phyloP scores from a whole-genome alignment of 2,797 vertebrate species.

The Sciaenops ocellatus region DNA sequence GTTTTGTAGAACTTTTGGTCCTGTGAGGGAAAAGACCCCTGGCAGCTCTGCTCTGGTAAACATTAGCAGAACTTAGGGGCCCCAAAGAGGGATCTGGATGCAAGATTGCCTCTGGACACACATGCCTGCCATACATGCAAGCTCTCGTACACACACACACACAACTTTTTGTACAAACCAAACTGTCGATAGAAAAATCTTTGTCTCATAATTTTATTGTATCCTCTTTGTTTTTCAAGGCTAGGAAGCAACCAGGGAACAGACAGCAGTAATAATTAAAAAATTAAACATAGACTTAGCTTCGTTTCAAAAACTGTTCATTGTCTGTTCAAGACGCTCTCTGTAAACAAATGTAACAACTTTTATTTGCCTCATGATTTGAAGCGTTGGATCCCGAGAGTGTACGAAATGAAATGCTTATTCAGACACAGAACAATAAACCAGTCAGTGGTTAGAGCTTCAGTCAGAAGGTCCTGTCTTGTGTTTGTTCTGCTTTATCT shows the following conservation, averaged over 20 bases:
- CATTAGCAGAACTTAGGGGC: slow-evolving; percentile 79
- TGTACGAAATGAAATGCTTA: slow-evolving; percentile 55
- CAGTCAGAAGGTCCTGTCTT: slow-evolving; percentile 40
- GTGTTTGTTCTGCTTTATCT: slow-evolving; percentile 68
- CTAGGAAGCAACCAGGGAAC: slow-evolving; percentile 62
- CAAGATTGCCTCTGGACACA: slow-evolving; percentile 49
- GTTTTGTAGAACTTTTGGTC: slow-evolving; percentile 54
- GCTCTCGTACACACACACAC: slow-evolving; percentile 11
- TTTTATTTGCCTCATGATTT: slow-evolving; percentile 55
- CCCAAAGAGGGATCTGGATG: slow-evolving; percentile 64
- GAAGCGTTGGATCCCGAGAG: slow-evolving; percentile 32
- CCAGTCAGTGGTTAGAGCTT: slow-evolving; percentile 43
- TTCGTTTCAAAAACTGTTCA: slow-evolving; percentile 46
- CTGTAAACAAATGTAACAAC: slow-evolving; percentile 58
- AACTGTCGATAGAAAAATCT: slow-evolving; percentile 2
- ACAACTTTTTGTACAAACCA: slow-evolving; percentile 2
- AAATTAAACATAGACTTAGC: slow-evolving; percentile 66
- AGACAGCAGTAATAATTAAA: slow-evolving; percentile 46
- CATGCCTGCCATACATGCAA: slow-evolving; percentile 43
- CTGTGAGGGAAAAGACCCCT: slow-evolving; percentile 55
- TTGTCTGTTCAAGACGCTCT: slow-evolving; percentile 55
- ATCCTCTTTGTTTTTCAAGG: slow-evolving; percentile 50
- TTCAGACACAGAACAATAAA: slow-evolving; percentile 71
- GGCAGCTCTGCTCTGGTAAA: slow-evolving; percentile 81
- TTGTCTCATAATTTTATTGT: slow-evolving; percentile 21